Conservation (phyloP, 92 coral and sea anemone species). For the Zoanthus solanderi region DNA sequence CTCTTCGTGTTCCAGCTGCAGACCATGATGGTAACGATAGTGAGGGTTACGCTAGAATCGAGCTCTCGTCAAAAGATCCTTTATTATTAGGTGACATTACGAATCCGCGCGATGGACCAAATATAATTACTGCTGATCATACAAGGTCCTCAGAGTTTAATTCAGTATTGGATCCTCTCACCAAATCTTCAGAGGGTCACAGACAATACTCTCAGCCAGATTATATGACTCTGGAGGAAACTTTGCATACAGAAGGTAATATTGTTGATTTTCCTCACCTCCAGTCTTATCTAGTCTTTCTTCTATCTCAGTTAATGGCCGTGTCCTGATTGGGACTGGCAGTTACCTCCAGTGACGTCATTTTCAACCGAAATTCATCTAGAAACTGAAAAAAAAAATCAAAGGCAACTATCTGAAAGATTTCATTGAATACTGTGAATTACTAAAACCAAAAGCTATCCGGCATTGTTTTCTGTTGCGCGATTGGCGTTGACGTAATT, state of each 20-base stretch:
- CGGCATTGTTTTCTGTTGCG: too few relatives aligned
- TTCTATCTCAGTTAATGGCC: too few relatives aligned
- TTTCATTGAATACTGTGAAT: too few relatives aligned
- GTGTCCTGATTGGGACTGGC: too few relatives aligned
- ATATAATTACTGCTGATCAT: not conserved
- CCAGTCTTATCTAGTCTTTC: too few relatives aligned
- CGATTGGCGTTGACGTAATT: too few relatives aligned
- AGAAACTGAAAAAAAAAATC: too few relatives aligned
- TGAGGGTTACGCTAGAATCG: conserved; percentile 17
- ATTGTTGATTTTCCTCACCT: too few relatives aligned
- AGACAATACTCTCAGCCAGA: conserved; percentile 7
- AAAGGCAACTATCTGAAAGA: too few relatives aligned
- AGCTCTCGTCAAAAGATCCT: not conserved
- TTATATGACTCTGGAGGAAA: conserved; percentile 41
- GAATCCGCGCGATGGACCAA: not conserved
- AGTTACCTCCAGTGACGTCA: too few relatives aligned
- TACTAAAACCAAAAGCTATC: too few relatives aligned
- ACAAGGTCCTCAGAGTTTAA: not conserved
- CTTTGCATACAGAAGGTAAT: conserved; percentile 13
- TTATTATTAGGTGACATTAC: not conserved
- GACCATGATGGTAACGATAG: conserved; percentile 1
- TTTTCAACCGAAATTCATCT: too few relatives aligned
- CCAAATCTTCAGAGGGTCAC: not conserved
- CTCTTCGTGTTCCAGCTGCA: not conserved
- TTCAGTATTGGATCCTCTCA: not conserved